Percentiles rank a stretch among this genome's conserved stretches.
Conservation (phyloP, 2,113 vertebrate genomes). For the Axis porcinus region DNA sequence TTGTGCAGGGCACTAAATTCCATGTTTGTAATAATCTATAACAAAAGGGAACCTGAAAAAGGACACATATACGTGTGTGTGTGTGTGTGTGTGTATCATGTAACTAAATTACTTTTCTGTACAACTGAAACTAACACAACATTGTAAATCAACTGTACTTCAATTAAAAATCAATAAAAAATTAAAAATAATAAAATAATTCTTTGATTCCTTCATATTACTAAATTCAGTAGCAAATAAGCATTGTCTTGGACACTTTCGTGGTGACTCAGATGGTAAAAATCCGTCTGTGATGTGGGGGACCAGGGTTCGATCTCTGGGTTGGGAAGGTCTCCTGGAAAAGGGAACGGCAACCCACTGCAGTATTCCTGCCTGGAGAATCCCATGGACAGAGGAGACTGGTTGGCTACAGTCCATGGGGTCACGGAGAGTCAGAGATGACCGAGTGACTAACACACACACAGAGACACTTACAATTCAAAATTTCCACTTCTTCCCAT, state of each 20-base stretch:
- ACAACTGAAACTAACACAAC: not conserved
- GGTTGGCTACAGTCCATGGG: not conserved
- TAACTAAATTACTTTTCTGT: not conserved
- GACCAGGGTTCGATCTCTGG: not conserved
- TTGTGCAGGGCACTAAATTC: accelerated
- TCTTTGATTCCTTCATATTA: conserved; percentile 68
- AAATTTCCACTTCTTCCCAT: not conserved
- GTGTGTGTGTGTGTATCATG: accelerated
- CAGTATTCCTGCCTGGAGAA: not conserved
- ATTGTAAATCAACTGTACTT: not conserved
- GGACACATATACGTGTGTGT: not conserved
- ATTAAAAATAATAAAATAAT: not conserved
- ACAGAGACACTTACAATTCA: not conserved
- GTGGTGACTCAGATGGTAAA: not conserved
- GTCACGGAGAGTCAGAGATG: not conserved
- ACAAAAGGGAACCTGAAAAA: not conserved
- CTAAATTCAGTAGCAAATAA: not conserved
- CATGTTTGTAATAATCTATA: too few species aligned
- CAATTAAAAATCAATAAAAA: too few species aligned
- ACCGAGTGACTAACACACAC: not conserved
- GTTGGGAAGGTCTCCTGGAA: not conserved
- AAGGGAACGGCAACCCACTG: not conserved
- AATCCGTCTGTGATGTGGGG: not conserved
- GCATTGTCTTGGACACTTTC: not conserved
- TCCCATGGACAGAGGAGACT: not conserved